phyloP scores from a whole-genome alignment of 2,797 vertebrate genomes.

The Capromys pilorides region DNA sequence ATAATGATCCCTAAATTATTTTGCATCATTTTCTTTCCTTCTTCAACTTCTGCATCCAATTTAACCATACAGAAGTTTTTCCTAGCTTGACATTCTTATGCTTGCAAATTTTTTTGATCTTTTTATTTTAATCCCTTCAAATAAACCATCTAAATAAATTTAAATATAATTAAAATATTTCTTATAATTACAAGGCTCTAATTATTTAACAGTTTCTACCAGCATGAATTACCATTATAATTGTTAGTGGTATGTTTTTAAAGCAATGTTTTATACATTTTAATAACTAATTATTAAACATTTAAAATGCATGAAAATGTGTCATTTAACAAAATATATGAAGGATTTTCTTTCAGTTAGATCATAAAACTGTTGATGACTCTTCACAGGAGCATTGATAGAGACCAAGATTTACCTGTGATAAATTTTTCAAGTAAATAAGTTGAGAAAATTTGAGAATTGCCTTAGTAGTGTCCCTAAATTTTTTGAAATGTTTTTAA shows the following conservation, averaged over 20 bases:
- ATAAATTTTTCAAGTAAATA: not conserved
- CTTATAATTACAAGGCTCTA: constrained; percentile 14
- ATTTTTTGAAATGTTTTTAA: constrained; percentile 27
- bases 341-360: not conserved
- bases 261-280: constrained; percentile 39
- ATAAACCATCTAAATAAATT: constrained; percentile 63
- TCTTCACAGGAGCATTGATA: not conserved
- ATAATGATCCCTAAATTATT: not conserved
- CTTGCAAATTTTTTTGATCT: constrained; percentile 64
- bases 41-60: constrained; percentile 39
- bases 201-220: constrained; percentile 63
- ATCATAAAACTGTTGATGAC: not conserved
- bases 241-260: constrained; percentile 56
- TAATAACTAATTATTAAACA: constrained; percentile 56
- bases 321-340: constrained; percentile 50
- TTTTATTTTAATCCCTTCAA: constrained; percentile 45
- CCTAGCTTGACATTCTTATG: constrained; percentile 24
- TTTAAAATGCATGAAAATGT: constrained; percentile 48
- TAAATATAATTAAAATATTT: constrained; percentile 67
- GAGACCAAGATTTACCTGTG: not conserved
- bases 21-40: constrained; percentile 53
- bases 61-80: not conserved
- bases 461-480: not conserved
- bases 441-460: not conserved
- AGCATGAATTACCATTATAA: constrained; percentile 51